Conservation (phyloP, 2,888 invertebrate genomes). For the Desoria tigrina region DNA sequence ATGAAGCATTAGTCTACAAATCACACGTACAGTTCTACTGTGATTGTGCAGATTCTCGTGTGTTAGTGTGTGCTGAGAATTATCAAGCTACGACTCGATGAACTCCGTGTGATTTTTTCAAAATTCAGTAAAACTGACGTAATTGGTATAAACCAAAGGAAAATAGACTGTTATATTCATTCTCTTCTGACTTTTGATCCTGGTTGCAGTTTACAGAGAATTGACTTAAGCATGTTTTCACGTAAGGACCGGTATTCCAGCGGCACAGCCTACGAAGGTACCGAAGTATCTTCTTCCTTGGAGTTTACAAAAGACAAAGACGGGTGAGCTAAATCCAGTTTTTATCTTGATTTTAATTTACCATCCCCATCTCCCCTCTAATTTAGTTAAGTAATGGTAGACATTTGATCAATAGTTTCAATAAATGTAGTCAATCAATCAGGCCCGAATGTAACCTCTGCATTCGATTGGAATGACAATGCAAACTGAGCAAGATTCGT, state of each 20-base stretch:
- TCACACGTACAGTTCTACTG: too few species aligned
- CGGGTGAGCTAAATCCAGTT: conserved; percentile 18
- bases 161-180: background rate
- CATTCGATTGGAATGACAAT: too few species aligned
- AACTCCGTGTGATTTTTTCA: background rate
- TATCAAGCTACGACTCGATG: background rate
- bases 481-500: too few species aligned
- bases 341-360: too few species aligned
- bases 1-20: background rate
- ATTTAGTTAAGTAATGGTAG: too few species aligned
- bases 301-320: conserved; percentile 32
- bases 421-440: too few species aligned
- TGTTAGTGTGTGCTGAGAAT: background rate
- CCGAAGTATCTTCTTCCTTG: conserved; percentile 31
- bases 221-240: conserved; percentile 20
- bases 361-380: too few species aligned
- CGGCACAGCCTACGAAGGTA: conserved; percentile 29
- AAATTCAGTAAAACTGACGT: too few species aligned
- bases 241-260: conserved; percentile 24
- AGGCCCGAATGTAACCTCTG: too few species aligned
- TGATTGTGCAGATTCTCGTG: background rate
- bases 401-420: too few species aligned
- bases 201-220: background rate
- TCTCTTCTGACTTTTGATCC: background rate
- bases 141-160: background rate